Percentiles rank a stretch among this genome's conserved stretches.
Conservation (phyloP, 1,140 invertebrate species). For the Aphidius gifuensis region DNA sequence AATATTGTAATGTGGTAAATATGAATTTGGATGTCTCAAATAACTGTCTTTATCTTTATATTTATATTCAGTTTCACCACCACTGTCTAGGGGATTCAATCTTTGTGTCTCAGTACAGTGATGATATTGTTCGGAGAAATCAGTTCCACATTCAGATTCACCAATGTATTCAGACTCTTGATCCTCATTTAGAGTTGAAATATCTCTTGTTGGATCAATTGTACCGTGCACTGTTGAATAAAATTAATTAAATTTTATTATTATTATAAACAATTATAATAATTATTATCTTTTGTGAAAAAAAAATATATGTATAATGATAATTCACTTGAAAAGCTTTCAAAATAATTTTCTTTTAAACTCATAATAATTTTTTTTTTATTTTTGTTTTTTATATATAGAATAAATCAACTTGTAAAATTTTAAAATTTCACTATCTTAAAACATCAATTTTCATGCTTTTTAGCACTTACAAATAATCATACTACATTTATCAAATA, state of each 20-base stretch:
- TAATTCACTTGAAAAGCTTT: no score
- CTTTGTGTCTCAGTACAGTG: slow-evolving; percentile 56
- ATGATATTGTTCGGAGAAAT: slow-evolving; percentile 61
- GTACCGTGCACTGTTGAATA: slow-evolving; percentile 47
- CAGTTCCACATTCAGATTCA: slow-evolving; percentile 64
- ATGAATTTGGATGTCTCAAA: slow-evolving; percentile 78
- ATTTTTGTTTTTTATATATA: no score
- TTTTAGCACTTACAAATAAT: no score
- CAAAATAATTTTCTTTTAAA: no score
- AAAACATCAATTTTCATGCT: no score
- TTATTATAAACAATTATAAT: no score
- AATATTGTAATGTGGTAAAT: slow-evolving; percentile 74
- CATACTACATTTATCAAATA: no score
- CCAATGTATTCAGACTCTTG: slow-evolving; percentile 69
- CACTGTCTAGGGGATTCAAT: slow-evolving; percentile 64
- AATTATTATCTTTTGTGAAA: neutral
- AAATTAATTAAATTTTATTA: no score
- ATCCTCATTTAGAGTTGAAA: slow-evolving; percentile 68
- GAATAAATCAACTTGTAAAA: no score
- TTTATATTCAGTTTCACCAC: slow-evolving; percentile 59
- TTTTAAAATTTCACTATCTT: no score
- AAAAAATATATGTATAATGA: neutral
- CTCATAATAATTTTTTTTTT: no score
- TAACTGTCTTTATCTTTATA: slow-evolving; percentile 66
- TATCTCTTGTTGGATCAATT: slow-evolving; percentile 62